Conservation (phyloP, 2,888 invertebrate genomes). For the Steinernema hermaphroditum region DNA sequence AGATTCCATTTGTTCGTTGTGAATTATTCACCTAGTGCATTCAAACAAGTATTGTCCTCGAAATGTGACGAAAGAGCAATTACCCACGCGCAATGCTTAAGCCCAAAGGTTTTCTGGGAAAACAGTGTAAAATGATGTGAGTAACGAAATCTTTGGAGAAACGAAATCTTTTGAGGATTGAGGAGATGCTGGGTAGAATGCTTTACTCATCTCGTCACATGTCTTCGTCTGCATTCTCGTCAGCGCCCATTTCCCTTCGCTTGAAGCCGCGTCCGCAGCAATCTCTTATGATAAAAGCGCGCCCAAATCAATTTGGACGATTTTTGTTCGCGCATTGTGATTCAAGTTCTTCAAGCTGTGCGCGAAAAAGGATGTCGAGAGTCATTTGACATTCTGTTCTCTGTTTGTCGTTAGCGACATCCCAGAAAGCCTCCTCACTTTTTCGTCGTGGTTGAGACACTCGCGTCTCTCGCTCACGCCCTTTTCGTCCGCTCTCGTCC, state of each 20-base stretch:
- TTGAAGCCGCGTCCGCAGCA: not conserved
- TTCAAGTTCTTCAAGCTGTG: conserved; percentile 28
- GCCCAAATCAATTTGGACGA: conserved; percentile 29
- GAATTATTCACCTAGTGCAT: conserved; percentile 18
- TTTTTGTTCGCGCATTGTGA: conserved; percentile 25
- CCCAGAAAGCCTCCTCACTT: conserved; percentile 16
- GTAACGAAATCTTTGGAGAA: not conserved
- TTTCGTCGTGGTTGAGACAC: conserved; percentile 15
- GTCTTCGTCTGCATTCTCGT: conserved; percentile 22
- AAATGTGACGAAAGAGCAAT: not conserved
- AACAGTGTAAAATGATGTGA: not conserved
- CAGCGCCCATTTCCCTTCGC: conserved; percentile 23
- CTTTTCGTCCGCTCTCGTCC: conserved; percentile 20
- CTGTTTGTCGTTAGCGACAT: conserved; percentile 25
- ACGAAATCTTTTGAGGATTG: conserved; percentile 1
- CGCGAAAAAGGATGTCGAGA: conserved; percentile 27
- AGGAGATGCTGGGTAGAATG: not conserved
- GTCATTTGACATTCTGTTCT: conserved; percentile 26
- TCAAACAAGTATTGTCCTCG: not conserved
- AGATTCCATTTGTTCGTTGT: conserved; percentile 3
- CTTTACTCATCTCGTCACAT: conserved; percentile 26
- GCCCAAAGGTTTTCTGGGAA: too few relatives aligned
- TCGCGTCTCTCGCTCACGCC: conserved; percentile 26
- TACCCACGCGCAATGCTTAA: not conserved
- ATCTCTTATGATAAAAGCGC: conserved; percentile 24